phyloP scores from a whole-genome alignment of 2,113 vertebrate species.

The Tragelaphus scriptus region DNA sequence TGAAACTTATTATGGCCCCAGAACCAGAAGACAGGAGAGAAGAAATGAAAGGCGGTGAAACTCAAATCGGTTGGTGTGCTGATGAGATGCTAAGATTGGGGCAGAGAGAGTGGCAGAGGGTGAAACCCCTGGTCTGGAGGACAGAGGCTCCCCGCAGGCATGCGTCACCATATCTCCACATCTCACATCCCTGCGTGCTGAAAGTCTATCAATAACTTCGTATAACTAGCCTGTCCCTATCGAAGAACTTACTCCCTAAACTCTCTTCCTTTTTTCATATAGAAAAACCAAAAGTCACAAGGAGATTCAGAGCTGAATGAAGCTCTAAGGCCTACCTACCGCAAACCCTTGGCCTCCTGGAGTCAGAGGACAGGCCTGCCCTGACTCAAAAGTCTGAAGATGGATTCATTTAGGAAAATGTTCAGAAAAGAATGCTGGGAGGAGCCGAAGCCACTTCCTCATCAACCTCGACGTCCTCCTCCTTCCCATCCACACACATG shows the following conservation, averaged over 20 bases:
- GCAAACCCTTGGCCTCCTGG: background rate
- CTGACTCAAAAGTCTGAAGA: background rate
- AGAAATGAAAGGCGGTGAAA: conserved; percentile 53
- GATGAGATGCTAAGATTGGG: conserved; percentile 33
- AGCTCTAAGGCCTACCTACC: background rate
- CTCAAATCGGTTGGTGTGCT: conserved; percentile 12
- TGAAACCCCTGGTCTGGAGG: background rate
- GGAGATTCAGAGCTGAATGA: background rate
- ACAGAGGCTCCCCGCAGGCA: background rate
- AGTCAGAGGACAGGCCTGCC: background rate
- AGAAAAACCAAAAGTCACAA: background rate
- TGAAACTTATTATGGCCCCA: background rate
- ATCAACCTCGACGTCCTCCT: background rate
- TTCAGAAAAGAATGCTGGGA: conserved; percentile 25
- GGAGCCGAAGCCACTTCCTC: conserved; percentile 38
- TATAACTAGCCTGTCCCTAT: too few species aligned
- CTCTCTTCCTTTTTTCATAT: background rate
- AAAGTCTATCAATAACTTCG: background rate
- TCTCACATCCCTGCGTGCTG: background rate
- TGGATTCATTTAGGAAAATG: conserved; percentile 20
- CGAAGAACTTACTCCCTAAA: background rate
- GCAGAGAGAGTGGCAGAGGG: background rate
- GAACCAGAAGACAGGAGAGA: conserved; percentile 8
- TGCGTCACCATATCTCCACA: background rate
- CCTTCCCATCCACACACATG: background rate